Base-by-base conservation (phyloP, 2,113 vertebrate species). In the Lanius ludovicianus region DNA sequence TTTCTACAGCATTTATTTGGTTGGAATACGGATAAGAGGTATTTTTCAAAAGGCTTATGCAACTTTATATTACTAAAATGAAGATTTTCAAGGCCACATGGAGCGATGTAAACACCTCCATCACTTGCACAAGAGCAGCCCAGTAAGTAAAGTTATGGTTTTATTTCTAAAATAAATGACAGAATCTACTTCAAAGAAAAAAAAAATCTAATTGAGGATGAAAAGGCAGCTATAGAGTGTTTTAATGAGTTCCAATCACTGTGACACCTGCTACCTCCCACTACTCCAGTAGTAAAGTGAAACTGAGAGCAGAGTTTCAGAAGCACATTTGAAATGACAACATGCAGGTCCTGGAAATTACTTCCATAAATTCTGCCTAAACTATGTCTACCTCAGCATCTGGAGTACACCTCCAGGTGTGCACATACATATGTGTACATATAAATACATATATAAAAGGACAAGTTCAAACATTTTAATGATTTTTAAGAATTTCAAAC, bases 351-450 rank as follows among this genome's bases (percentile, higher is more conserved):
- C 57, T 84, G 57, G 35, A 42, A 91, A 78, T n/a, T 0, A 46
- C 22, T 86, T 80, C 59, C 25, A 3, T 14, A 56, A 68, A 75
- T 60, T 46, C 46, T 55, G 35, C 42, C 69, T 33, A 15, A 53
- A 15, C 31, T 0, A 5, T 7, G 11, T 50, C 39, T 59, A 14
- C 46, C 33, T 35, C 24, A 37, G 47, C n/a, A 37, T 4, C 27
- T 42, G 62, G 50, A 49, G 44, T 1, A 47, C 3, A 15, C 9
- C 47, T 39, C 84, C 12, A 6, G 15, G 11, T 42, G 33, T 59
- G 57, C 37, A 52, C 44, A 62, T 1, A 17, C 8, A 2, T 5
- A 14, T 0, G 1, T 39, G 25, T 27, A 18, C 30, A 16, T 37
- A 74, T 6, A 27, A 13, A 64, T 13, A 28, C 7, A 21, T 8